phyloP scores from a whole-genome alignment of 2,888 invertebrate genomes.

The Phaonia tiefii region DNA sequence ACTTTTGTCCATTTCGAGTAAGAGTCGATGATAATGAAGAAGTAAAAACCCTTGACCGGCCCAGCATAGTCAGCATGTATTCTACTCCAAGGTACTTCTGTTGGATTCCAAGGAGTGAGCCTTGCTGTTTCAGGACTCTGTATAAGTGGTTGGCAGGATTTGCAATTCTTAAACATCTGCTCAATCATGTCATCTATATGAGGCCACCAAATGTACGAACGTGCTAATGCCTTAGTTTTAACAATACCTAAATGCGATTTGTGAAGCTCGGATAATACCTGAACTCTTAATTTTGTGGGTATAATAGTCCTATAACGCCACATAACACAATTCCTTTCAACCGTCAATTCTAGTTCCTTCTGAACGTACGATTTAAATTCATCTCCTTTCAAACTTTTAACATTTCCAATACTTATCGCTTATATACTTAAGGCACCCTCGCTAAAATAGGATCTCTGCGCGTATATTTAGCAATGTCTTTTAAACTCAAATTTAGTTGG shows the following conservation, averaged over 20 bases:
- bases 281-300: slow-evolving; percentile 27
- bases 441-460: slow-evolving; percentile 45
- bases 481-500: slow-evolving; percentile 40
- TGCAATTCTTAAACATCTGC: slow-evolving; percentile 47
- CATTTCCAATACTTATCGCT: slow-evolving; percentile 47
- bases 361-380: slow-evolving; percentile 19
- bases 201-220: slow-evolving; percentile 64
- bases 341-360: slow-evolving; percentile 15
- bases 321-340: slow-evolving; percentile 29
- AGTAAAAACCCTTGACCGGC: too few relatives aligned
- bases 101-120: slow-evolving; percentile 58
- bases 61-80: slow-evolving; percentile 45
- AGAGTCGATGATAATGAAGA: too few relatives aligned
- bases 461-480: slow-evolving; percentile 45
- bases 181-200: slow-evolving; percentile 53
- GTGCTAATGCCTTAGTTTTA: slow-evolving; percentile 56
- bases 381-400: slow-evolving; percentile 40
- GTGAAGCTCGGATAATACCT: neutral
- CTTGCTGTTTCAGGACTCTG: slow-evolving; percentile 58
- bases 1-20: too few relatives aligned
- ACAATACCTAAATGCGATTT: slow-evolving; percentile 63
- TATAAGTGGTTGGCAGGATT: slow-evolving; percentile 55
- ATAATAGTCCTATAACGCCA: slow-evolving; percentile 32
- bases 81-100: slow-evolving; percentile 53
- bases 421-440: slow-evolving; percentile 20